Evolutionary conservation across 2,797 vertebrate species (phyloP).

Genomic region (Lindbergichthys nudifrons): DNA sequence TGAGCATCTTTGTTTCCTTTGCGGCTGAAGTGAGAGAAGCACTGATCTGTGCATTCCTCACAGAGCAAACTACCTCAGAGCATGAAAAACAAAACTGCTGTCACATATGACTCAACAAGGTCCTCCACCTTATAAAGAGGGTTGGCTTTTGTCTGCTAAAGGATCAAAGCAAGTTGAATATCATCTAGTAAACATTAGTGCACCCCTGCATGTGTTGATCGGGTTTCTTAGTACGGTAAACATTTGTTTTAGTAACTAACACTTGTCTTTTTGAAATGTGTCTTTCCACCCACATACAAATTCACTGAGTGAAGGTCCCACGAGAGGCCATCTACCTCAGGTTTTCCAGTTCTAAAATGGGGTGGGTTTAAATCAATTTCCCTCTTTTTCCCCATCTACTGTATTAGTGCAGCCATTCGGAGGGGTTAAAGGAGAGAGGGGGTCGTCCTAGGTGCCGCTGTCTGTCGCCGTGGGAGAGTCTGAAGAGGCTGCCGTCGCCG

Average conservation of each 20-base stretch:
- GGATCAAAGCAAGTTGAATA: constrained; percentile 9
- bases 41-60: constrained; percentile 53
- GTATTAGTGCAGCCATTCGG: constrained; percentile 69
- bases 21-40: constrained; percentile 22
- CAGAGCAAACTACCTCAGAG: constrained; percentile 47
- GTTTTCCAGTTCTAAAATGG: constrained; percentile 70
- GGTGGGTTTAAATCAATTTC: constrained; percentile 38
- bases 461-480: constrained; percentile 69
- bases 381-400: constrained; percentile 47
- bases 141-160: constrained; percentile 11
- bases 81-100: constrained; percentile 51
- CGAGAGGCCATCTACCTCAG: constrained; percentile 65
- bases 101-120: constrained; percentile 27
- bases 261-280: constrained; percentile 73
- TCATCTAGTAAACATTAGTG: constrained; percentile 59
- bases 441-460: constrained; percentile 65
- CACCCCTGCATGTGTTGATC: constrained; percentile 23
- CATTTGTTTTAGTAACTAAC: constrained; percentile 25
- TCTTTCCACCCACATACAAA: constrained; percentile 46
- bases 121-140: constrained; percentile 24
- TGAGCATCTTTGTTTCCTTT: constrained; percentile 55
- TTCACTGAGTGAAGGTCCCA: constrained; percentile 25
- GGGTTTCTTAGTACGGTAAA: not conserved
- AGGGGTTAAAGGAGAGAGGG: constrained; percentile 21
- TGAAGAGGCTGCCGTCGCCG: constrained; percentile 74